Conservation (phyloP, 2,797 vertebrate genomes). For the Chrosomus eos region DNA sequence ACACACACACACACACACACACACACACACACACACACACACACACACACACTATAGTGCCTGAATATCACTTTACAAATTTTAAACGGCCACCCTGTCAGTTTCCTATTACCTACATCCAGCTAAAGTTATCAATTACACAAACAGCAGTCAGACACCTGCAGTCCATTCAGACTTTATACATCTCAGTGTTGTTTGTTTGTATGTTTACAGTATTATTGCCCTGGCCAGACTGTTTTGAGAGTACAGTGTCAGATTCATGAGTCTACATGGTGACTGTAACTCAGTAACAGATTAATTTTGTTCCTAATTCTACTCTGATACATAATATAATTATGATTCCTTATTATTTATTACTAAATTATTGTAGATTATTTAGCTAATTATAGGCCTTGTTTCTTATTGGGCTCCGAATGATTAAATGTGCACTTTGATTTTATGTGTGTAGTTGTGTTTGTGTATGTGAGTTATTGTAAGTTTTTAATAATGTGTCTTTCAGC, state of each 20-base stretch:
- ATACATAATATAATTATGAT: constrained; percentile 53
- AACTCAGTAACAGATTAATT: constrained; percentile 44
- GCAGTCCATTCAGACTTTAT: constrained; percentile 3
- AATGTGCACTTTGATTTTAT: not conserved
- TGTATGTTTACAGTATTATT: constrained; percentile 31
- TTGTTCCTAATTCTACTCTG: constrained; percentile 30
- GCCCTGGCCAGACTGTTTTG: not conserved
- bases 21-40: too few species aligned
- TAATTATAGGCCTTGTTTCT: constrained; percentile 48
- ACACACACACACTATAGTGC: not conserved
- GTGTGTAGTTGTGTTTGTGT: constrained; percentile 20
- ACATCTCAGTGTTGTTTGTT: constrained; percentile 39
- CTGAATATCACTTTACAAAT: constrained; percentile 36
- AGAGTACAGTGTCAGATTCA: constrained; percentile 20
- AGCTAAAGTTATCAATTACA: constrained; percentile 39
- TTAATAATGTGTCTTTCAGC: constrained; percentile 56
- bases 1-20: not conserved
- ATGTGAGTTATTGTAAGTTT: constrained; percentile 22
- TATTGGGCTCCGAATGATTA: constrained; percentile 40
- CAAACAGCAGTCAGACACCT: constrained; percentile 26
- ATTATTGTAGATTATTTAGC: constrained; percentile 43
- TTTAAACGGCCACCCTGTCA: constrained; percentile 8
- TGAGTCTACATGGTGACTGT: constrained; percentile 25
- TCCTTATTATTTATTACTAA: constrained; percentile 45
- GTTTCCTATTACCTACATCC: constrained; percentile 40